Evolutionary conservation across 2,888 invertebrate species (phyloP).

Genomic region (Pocota personata): DNA sequence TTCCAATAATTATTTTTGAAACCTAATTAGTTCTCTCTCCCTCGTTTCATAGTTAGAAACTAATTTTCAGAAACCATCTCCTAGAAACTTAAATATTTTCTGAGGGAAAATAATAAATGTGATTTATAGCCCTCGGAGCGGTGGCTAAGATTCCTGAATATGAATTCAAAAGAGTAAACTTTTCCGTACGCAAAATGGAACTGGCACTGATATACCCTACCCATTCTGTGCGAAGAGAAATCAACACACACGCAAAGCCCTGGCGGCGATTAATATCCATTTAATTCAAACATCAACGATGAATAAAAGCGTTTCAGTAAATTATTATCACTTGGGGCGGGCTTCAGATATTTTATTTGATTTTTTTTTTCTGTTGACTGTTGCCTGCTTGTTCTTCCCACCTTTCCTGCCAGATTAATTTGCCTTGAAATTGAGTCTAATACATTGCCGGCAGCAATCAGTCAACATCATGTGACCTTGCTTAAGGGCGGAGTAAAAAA

Average conservation of each 20-base stretch:
- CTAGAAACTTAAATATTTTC: slow-evolving; percentile 2
- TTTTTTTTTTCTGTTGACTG: neutral
- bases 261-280: slow-evolving; percentile 40
- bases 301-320: slow-evolving; percentile 39
- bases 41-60: neutral
- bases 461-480: slow-evolving; percentile 6
- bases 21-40: slow-evolving; percentile 11
- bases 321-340: slow-evolving; percentile 25
- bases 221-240: neutral
- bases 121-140: slow-evolving; percentile 26
- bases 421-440: slow-evolving; percentile 28
- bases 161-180: slow-evolving; percentile 6
- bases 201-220: neutral
- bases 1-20: slow-evolving; percentile 17
- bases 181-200: slow-evolving; percentile 5
- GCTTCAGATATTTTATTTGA: slow-evolving; percentile 21
- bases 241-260: slow-evolving; percentile 30
- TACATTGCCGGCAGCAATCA: slow-evolving; percentile 17
- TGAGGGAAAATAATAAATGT: slow-evolving; percentile 1
- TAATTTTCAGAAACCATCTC: neutral
- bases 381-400: slow-evolving; percentile 9
- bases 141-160: slow-evolving; percentile 5
- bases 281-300: slow-evolving; percentile 46
- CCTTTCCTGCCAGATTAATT: slow-evolving; percentile 28
- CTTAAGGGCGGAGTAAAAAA: neutral